Percentiles rank a stretch among this genome's conserved stretches.
These are phyloP conservation scores for Brachionus rubens DNA, from an alignment of 1,140 invertebrate genomes.

Conservation along the genomic window DNA sequence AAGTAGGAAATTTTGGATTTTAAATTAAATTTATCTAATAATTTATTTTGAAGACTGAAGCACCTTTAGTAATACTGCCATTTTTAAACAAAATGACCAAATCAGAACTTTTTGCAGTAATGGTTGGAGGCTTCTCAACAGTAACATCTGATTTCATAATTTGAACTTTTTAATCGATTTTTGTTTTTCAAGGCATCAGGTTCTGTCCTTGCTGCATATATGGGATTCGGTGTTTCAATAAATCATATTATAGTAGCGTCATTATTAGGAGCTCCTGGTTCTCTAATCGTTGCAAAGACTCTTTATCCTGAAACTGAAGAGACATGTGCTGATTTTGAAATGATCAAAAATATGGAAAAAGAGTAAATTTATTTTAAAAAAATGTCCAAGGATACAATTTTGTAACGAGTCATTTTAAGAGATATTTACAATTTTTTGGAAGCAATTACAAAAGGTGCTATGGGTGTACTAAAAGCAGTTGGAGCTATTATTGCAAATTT, in stretches of 20 bases:
- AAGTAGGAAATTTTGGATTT: neutral
- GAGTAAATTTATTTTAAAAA: neutral
- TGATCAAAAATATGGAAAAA: slow-evolving; percentile 20
- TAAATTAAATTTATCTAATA: no score
- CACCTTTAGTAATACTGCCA: slow-evolving; percentile 25
- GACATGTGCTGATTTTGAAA: slow-evolving; percentile 13
- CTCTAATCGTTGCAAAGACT: slow-evolving; percentile 48
- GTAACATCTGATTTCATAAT: slow-evolving; percentile 54
- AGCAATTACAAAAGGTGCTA: slow-evolving; percentile 34
- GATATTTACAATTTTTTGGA: slow-evolving; percentile 40
- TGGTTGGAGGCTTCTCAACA: slow-evolving; percentile 88
- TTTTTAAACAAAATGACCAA: slow-evolving; percentile 38
- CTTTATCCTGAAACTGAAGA: slow-evolving; percentile 48
- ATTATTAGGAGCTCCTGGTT: slow-evolving; percentile 49
- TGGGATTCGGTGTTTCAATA: slow-evolving; percentile 36
- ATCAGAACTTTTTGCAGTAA: slow-evolving; percentile 77
- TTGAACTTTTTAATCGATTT: neutral
- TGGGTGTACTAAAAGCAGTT: slow-evolving; percentile 26
- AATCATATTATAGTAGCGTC: slow-evolving; percentile 49
- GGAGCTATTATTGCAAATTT: slow-evolving; percentile 46
- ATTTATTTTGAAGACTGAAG: slow-evolving; percentile 44
- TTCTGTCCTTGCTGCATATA: slow-evolving; percentile 29
- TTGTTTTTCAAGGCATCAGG: slow-evolving; percentile 14
- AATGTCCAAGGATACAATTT: neutral
- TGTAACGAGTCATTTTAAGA: neutral